Base-by-base conservation (phyloP, 2,888 invertebrate genomes). In the Thera britannica region DNA sequence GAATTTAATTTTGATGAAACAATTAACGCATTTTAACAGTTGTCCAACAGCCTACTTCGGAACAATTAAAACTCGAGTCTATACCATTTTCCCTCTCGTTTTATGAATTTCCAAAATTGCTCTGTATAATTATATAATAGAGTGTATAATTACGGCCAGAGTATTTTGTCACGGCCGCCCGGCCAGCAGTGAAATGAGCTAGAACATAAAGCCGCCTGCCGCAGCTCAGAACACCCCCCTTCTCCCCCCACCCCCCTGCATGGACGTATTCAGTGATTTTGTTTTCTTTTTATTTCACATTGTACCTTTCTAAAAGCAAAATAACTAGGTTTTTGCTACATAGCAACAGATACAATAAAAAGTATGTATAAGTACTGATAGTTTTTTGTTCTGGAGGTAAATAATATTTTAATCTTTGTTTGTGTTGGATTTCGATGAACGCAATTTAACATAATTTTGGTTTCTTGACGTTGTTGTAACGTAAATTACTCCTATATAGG, bases 171-270 rank as follows among this genome's bases (percentile, higher is more conserved):
- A 76, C 71, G 73, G 72, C 62, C 66, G 78, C 73, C 23, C 71
- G 72, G 73, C 58, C 65, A 77, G 68, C 77, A 74, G 75, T 76
- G 76, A 79, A 83, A 79, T 80, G 79, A 79, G 76, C 77, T 79
- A 79, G 77, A 79, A 80, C 78, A 80, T 82, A 78, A 77, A 76
- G 74, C 73, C 65, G 65, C 62, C 60, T 38, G 74, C 54, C 69
- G 78, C 75, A 0, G 41, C 38, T n/a, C 7, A 11, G 59, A 75
- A 78, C 73, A 73, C 72, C 70, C 66, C 72, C 23, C 23, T 23
- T 23, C 23, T 23, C 23, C 23, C 23, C 23, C 23, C 0, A 23
- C 23, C 23, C 23, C 62, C 54, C 11, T 54, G 46, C 11, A n/a
- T 41, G 58, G 55, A 62, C 58, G 68, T 44, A 65, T 12, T 51